Conservation (phyloP, 2,797 vertebrate species). For the Rachycentron canadum region DNA sequence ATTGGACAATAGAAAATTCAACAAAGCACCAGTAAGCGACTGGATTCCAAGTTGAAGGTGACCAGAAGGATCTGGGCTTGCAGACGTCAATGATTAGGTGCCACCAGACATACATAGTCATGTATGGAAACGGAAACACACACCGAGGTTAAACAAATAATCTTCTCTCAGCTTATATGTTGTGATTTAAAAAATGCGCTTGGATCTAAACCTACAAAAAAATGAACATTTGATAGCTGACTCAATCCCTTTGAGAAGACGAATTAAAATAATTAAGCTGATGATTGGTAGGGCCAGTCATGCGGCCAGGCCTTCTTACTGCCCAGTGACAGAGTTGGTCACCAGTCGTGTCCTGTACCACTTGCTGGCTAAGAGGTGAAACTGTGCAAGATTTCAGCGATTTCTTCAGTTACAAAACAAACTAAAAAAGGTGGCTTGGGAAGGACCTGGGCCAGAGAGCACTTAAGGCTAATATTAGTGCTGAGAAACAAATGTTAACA, state of each 20-base stretch:
- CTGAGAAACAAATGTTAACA: conserved; percentile 79
- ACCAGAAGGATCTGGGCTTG: conserved; percentile 69
- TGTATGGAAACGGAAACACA: conserved; percentile 55
- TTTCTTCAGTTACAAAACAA: conserved; percentile 83
- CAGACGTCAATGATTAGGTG: conserved; percentile 74
- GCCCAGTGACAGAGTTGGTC: conserved; percentile 69
- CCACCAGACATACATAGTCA: conserved; percentile 63
- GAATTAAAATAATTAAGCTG: conserved; percentile 69
- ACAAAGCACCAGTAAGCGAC: conserved; percentile 71
- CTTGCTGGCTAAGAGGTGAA: conserved; percentile 86
- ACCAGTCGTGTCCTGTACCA: conserved; percentile 76
- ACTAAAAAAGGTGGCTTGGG: conserved; percentile 73
- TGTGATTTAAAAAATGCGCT: conserved; percentile 67
- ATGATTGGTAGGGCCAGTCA: conserved; percentile 81
- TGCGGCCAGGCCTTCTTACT: conserved; percentile 72
- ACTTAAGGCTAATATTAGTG: conserved; percentile 89
- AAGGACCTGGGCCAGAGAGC: conserved; percentile 85
- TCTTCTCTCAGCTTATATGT: conserved; percentile 83
- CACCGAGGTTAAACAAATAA: conserved; percentile 67
- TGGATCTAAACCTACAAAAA: conserved; percentile 61
- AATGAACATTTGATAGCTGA: conserved; percentile 66
- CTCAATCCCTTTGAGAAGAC: conserved; percentile 77
- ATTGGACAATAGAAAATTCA: conserved; percentile 60
- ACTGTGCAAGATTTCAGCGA: conserved; percentile 87
- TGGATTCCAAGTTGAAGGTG: conserved; percentile 65